Evolutionary conservation across 2,797 vertebrate genomes (phyloP), one percentile per base, ranked within the genome.

Genomic region (Poecilia gillii): DNA sequence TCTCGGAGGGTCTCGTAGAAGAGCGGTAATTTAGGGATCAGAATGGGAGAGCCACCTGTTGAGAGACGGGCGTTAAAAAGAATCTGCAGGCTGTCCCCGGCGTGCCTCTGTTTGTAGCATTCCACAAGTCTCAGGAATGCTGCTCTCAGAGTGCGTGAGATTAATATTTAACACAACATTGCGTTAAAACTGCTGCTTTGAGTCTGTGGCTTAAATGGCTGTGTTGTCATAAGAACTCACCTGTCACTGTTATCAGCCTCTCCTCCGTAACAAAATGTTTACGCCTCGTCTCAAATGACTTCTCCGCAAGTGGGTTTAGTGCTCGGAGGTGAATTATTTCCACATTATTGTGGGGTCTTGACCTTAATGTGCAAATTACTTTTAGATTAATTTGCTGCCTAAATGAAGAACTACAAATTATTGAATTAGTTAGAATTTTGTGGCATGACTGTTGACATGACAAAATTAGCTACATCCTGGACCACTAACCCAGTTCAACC

Each of bases 131-230:
- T 93, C 81, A 94, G 92, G 93, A 94, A 94, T 94, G 91, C 87
- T 87, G 87, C 77, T 88, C 89, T 82, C 81, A 90, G 88, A 88
- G 85, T 90, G 89, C 83, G 80, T 80, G 83, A 87, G 93, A 94
- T 94, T 93, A 95, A 95, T 95, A 93, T 93, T 94, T 95, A 95
- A 95, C 93, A 90, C 87, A 84, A 84, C 85, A 77, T 80, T 53
- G 75, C 11, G 83, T 72, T 84, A 77, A 84, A 89, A 94, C 87
- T 80, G 83, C 85, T 77, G 75, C 66, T 76, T 71, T 41, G 74
- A 81, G 74, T 79, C 83, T 79, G 88, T 45, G 79, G 84, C 90
- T 88, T 90, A 84, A 83, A 71, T 81, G 85, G 77, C 77, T 72
- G 83, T 91, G 91, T 92, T 92, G 93, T 88, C 93, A 82, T 83